phyloP scores from a whole-genome alignment of 2,113 vertebrate genomes.

The Agelaius phoeniceus region DNA sequence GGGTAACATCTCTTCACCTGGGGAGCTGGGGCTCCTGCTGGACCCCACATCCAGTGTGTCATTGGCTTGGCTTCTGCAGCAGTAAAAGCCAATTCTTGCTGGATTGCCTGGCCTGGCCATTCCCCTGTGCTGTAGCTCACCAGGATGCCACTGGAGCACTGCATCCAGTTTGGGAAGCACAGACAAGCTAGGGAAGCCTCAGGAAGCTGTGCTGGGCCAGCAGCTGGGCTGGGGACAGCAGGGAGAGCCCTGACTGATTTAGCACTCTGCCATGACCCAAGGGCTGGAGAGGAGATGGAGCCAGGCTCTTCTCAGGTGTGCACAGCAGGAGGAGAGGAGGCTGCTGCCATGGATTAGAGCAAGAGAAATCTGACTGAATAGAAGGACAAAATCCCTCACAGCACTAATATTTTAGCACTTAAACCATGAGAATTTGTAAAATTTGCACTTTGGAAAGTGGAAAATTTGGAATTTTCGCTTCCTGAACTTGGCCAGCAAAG shows the following conservation, averaged over 20 bases:
- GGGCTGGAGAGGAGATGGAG: neutral
- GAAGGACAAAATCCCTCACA: neutral
- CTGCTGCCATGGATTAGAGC: neutral
- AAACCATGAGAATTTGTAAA: neutral
- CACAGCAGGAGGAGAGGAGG: neutral
- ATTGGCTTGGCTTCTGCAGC: neutral
- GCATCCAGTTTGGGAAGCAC: neutral
- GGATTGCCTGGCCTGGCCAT: neutral
- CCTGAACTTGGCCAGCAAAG: neutral
- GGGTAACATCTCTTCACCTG: fast-evolving
- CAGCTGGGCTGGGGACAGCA: neutral
- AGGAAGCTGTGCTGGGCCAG: neutral
- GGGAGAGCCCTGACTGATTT: neutral
- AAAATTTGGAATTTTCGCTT: neutral
- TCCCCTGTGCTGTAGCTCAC: neutral
- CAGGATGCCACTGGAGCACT: neutral
- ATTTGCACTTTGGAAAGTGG: neutral
- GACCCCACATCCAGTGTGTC: neutral
- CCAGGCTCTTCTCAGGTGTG: neutral
- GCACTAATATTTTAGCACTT: neutral
- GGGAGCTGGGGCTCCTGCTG: neutral
- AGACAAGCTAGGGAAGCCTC: neutral
- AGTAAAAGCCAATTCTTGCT: neutral
- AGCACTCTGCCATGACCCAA: neutral
- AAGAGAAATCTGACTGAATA: neutral